Percentiles rank a stretch among this genome's conserved stretches.
These are phyloP conservation scores for Teleogryllus occipitalis DNA, from an alignment of 1,140 invertebrate species.

Conservation along the genomic window DNA sequence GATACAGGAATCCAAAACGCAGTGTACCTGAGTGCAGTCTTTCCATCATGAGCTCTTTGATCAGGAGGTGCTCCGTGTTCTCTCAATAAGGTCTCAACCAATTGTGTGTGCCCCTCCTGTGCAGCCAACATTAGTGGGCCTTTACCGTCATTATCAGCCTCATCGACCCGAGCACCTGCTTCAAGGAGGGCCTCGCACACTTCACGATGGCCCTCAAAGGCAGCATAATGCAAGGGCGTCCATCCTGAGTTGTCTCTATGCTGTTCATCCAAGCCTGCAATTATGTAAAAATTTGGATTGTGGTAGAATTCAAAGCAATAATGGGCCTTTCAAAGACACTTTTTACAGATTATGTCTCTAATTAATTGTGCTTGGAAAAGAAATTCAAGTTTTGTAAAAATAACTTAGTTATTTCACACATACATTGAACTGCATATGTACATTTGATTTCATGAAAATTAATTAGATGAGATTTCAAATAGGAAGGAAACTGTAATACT, in stretches of 20 bases:
- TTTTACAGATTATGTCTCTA: slow-evolving; percentile 9
- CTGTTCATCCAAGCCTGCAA: slow-evolving; percentile 64
- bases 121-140: slow-evolving; percentile 82
- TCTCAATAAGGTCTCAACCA: slow-evolving; percentile 63
- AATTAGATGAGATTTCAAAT: too few species aligned
- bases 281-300: neutral
- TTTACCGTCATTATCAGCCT: slow-evolving; percentile 82
- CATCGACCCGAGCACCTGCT: slow-evolving; percentile 76
- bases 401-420: too few species aligned
- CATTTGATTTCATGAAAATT: too few species aligned
- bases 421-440: too few species aligned
- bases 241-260: slow-evolving; percentile 87
- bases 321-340: too few species aligned
- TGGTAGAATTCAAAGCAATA: too few species aligned
- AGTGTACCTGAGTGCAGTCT: slow-evolving; percentile 74
- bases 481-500: too few species aligned
- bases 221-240: slow-evolving; percentile 88
- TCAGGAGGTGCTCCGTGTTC: slow-evolving; percentile 71
- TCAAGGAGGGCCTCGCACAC: slow-evolving; percentile 81
- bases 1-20: neutral
- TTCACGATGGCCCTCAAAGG: slow-evolving; percentile 85
- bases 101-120: slow-evolving; percentile 71
- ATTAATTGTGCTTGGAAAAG: neutral
- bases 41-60: slow-evolving; percentile 86
- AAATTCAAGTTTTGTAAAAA: neutral